Evolutionary conservation across 2,888 invertebrate genomes (phyloP), one percentile per base, ranked within the genome.

Genomic region (Andrena bicolor): DNA sequence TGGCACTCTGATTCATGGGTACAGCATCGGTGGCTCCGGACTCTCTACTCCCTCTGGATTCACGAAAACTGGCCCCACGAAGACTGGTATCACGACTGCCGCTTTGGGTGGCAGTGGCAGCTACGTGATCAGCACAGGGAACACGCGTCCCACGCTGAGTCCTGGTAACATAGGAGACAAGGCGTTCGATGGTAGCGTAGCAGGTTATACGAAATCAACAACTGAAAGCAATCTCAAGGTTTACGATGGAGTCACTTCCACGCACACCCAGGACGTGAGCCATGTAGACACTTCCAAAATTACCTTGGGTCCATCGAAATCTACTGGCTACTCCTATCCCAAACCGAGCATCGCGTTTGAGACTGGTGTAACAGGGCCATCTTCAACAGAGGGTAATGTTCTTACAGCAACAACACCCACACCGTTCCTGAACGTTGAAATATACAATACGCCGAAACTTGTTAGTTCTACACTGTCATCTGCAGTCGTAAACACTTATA

Each of bases 51-150:
- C 86, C 71, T 89, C 86, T 77, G 92, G 91, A 35, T 94, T 94
- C 60, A 93, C 93, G 0, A 94, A 94, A 86, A 92, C 92, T 2
- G 93, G 93, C 23, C 89, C 90, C 8, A 93, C 93, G 0, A 92
- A 89, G 60, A 93, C 93, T 2, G 93, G 93, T 3, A 91, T 92
- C 64, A 91, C 91, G 2, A 92, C 92, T 7, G 93, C 93, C 41
- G 86, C 91, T 66, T 78, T 93, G 3, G 93, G 93, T 6, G 93
- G 93, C 7, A 92, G 91, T 66, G 93, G 92, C 0, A 92, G 89
- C 68, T 94, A 93, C 35, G 90, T 92, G 0, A 85, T 91, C n/a
- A 90, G 91, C 7, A 88, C 89, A 8, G 84, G 88, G 10, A 76
- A 63, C 16, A 81, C 86, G 0, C 86, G 88, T 60, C 90, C 91